Evolutionary conservation across 2,113 vertebrate genomes (phyloP).

Genomic region (Monopterus albus): DNA sequence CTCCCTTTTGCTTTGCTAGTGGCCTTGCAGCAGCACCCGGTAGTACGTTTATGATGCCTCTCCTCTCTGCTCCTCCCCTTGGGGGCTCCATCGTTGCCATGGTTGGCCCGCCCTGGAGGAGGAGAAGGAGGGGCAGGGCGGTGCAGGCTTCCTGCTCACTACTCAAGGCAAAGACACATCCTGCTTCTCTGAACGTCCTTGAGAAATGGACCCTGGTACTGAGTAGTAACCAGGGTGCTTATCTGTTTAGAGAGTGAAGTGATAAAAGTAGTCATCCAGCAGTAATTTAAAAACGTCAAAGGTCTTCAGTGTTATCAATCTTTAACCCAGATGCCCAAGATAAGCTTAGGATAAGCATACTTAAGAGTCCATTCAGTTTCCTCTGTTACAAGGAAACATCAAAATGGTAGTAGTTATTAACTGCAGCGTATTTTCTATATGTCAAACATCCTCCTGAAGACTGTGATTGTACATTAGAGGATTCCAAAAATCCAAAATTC

Average conservation of each 20-base stretch:
- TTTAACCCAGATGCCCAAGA: slow-evolving; percentile 2
- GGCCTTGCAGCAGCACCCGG: slow-evolving; percentile 66
- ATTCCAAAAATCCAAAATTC: neutral
- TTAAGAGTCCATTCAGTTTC: neutral
- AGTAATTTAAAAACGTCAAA: slow-evolving; percentile 27
- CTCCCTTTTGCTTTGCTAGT: slow-evolving; percentile 56
- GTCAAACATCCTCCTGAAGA: neutral
- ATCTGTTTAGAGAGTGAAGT: slow-evolving; percentile 12
- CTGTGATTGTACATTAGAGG: neutral
- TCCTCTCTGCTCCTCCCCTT: slow-evolving; percentile 74
- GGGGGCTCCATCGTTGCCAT: slow-evolving; percentile 77
- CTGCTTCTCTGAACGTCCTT: slow-evolving; percentile 63
- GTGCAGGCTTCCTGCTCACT: slow-evolving; percentile 60
- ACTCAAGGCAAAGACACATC: slow-evolving; percentile 64
- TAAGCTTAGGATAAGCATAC: neutral
- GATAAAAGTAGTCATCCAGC: slow-evolving; percentile 10
- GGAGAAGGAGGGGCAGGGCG: slow-evolving; percentile 31
- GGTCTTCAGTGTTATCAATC: slow-evolving; percentile 10
- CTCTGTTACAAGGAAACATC: neutral
- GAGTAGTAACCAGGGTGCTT: slow-evolving; percentile 27
- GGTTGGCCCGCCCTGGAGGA: slow-evolving; percentile 71
- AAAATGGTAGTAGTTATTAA: neutral
- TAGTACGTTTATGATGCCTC: slow-evolving; percentile 74
- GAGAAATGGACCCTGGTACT: slow-evolving; percentile 56
- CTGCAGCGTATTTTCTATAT: neutral